Evolutionary conservation across 1,140 invertebrate genomes (phyloP).

Genomic region (Araneus ventricosus): DNA sequence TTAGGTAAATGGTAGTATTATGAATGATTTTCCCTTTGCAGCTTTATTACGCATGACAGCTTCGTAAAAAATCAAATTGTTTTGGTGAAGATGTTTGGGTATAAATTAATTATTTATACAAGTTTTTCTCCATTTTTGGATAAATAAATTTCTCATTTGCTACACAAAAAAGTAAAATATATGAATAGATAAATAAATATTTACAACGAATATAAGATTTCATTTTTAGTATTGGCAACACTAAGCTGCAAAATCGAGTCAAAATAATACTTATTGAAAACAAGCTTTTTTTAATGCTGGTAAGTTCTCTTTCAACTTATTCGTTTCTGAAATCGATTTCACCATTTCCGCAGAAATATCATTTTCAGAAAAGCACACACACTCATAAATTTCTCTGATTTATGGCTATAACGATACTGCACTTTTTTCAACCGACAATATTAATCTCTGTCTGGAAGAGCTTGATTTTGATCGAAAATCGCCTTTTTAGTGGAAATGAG

Average conservation of each 20-base stretch:
- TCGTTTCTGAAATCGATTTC: background rate
- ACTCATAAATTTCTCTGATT: conserved; percentile 34
- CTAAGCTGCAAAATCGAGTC: background rate
- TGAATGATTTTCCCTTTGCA: too few species aligned
- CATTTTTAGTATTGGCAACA: background rate
- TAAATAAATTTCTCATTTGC: too few species aligned
- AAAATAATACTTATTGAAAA: background rate
- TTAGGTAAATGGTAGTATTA: too few species aligned
- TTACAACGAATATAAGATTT: background rate
- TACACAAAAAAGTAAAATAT: background rate
- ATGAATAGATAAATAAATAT: background rate
- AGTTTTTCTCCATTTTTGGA: too few species aligned
- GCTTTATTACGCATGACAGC: too few species aligned
- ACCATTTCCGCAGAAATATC: background rate
- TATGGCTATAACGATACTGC: background rate
- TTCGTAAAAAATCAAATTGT: too few species aligned
- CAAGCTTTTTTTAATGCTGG: background rate
- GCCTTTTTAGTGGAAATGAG: background rate
- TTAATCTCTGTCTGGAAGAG: background rate
- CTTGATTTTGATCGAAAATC: conserved; percentile 10
- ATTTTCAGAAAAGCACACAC: background rate
- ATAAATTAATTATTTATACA: too few species aligned
- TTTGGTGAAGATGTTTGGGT: too few species aligned
- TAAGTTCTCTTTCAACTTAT: background rate
- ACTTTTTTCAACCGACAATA: background rate